These are phyloP conservation scores for Gastracanthus pulcherrimus DNA, from an alignment of 2,888 invertebrate species.

Conservation along the genomic window DNA sequence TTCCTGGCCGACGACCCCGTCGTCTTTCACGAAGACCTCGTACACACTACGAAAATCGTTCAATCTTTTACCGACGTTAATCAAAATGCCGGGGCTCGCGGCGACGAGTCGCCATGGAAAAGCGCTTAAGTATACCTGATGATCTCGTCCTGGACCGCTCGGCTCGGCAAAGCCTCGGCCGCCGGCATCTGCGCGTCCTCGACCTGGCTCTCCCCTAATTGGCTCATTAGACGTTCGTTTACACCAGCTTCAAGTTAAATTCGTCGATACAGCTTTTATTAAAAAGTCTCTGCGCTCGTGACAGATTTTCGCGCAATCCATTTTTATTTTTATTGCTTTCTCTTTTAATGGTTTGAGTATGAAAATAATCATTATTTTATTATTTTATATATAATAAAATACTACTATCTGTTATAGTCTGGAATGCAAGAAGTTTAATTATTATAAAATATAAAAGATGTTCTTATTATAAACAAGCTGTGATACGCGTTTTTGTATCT, in stretches of 20 bases:
- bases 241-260: conserved; percentile 37
- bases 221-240: neutral
- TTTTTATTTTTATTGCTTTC: too few relatives aligned
- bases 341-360: too few relatives aligned
- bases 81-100: conserved; percentile 14
- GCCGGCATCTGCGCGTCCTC: conserved; percentile 35
- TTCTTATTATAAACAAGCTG: too few relatives aligned
- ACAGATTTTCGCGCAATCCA: neutral
- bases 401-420: too few relatives aligned
- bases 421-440: too few relatives aligned
- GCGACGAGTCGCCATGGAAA: conserved; percentile 13
- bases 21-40: conserved; percentile 74
- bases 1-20: conserved; percentile 59
- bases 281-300: neutral
- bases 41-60: conserved; percentile 67
- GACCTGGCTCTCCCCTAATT: conserved; percentile 50
- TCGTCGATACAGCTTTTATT: neutral
- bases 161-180: neutral
- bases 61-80: conserved; percentile 48
- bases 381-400: too few relatives aligned
- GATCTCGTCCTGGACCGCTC: conserved; percentile 49
- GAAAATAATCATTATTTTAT: too few relatives aligned
- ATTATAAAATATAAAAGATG: too few relatives aligned
- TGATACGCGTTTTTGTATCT: too few relatives aligned
- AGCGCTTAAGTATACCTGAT: conserved; percentile 53